These are phyloP conservation scores for Gastracanthus pulcherrimus DNA, from an alignment of 2,888 invertebrate genomes.

Conservation along the genomic window DNA sequence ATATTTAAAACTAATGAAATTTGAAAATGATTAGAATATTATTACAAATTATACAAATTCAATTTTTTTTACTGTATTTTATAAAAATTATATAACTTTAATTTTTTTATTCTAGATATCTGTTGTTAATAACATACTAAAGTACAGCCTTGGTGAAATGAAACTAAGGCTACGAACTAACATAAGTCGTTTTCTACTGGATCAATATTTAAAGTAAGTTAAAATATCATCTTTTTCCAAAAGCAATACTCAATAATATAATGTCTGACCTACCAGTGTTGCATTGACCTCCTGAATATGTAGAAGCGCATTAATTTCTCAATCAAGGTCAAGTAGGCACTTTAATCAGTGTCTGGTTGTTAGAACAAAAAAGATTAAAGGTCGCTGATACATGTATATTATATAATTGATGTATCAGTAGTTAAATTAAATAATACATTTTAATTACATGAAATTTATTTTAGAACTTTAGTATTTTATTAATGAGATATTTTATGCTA, in stretches of 20 bases:
- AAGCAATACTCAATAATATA: background rate
- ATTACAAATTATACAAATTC: too few species aligned
- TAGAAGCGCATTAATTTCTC: conserved; percentile 39
- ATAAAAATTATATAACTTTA: background rate
- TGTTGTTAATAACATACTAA: conserved; percentile 94
- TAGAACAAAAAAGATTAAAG: conserved; percentile 57
- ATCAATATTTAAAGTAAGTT: conserved; percentile 94
- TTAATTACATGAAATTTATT: background rate
- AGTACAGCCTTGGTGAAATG: conserved; percentile 96
- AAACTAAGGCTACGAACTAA: conserved; percentile 94
- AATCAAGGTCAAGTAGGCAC: conserved; percentile 32
- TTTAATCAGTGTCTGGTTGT: conserved; percentile 33
- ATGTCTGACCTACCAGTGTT: conserved; percentile 15
- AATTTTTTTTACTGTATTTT: too few species aligned
- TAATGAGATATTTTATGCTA: background rate
- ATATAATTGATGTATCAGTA: conserved; percentile 12
- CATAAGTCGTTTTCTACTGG: conserved; percentile 91
- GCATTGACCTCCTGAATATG: conserved; percentile 49
- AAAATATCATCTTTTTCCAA: background rate
- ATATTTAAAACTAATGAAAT: too few species aligned
- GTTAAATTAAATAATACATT: background rate
- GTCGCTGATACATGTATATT: conserved; percentile 41
- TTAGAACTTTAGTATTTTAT: background rate
- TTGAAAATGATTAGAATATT: too few species aligned
- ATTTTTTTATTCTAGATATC: conserved; percentile 85